Conservation (phyloP, 2,113 vertebrate genomes). For the Neotragus moschatus region DNA sequence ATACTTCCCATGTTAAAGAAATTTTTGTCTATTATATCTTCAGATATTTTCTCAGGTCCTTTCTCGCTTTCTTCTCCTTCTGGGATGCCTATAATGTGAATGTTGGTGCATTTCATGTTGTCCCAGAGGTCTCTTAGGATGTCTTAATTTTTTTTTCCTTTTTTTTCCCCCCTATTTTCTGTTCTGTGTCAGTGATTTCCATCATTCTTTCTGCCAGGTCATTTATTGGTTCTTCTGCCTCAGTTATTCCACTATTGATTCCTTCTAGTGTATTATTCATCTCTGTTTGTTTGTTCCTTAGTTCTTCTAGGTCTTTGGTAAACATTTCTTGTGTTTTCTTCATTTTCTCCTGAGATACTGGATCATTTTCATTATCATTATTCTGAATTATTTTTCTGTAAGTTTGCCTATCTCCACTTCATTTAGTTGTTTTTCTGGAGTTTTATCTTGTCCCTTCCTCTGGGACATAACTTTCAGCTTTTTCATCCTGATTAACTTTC, state of each 20-base stretch:
- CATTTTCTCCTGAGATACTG: not conserved
- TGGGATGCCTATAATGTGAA: not conserved
- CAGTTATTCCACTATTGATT: not conserved
- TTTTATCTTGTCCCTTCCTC: not conserved
- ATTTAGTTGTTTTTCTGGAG: not conserved
- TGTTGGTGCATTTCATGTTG: not conserved
- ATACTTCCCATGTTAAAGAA: not conserved
- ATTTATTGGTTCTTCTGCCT: not conserved
- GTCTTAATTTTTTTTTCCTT: not conserved
- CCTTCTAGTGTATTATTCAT: not conserved
- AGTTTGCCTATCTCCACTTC: not conserved
- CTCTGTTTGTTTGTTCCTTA: not conserved
- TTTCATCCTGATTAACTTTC: not conserved
- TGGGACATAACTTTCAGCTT: not conserved
- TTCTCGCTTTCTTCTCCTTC: not conserved
- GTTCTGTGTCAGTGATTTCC: not conserved
- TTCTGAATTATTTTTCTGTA: not conserved
- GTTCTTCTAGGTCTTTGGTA: not conserved
- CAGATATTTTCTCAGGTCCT: not conserved
- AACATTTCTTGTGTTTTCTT: not conserved
- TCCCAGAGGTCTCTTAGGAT: not conserved
- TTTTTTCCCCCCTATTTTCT: fast-evolving
- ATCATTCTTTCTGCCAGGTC: not conserved
- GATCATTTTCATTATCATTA: not conserved
- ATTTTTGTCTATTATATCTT: not conserved